A percentile compares a stretch with the other conserved stretches of the same genome.
Evolutionary conservation across 2,113 vertebrate genomes (phyloP).

Genomic region (Aramus guarauna): DNA sequence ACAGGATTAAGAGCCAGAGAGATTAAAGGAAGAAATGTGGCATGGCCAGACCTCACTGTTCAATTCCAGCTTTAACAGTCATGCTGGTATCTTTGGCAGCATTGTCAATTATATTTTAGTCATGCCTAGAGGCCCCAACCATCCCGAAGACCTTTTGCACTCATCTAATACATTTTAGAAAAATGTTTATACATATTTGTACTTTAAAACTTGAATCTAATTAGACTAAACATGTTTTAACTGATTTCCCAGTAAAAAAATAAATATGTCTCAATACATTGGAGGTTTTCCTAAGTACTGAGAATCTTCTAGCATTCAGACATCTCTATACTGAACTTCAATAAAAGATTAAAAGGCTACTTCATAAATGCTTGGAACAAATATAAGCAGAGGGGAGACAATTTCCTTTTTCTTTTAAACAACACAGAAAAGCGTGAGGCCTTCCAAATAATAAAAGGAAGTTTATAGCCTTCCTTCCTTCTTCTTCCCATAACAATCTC

Average conservation of each 20-base stretch:
- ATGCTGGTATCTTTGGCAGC: neutral
- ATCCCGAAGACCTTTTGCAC: neutral
- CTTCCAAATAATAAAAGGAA: conserved; percentile 53
- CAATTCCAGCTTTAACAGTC: neutral
- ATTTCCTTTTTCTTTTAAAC: conserved; percentile 69
- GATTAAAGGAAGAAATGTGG: neutral
- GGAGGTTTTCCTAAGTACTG: neutral
- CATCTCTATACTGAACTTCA: conserved; percentile 10
- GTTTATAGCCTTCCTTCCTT: neutral
- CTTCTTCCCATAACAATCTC: conserved; percentile 16
- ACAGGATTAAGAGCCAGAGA: neutral
- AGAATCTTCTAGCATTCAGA: conserved; percentile 34
- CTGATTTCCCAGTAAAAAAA: conserved; percentile 52
- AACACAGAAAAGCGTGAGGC: neutral
- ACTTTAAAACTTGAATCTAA: neutral
- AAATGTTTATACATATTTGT: conserved; percentile 2
- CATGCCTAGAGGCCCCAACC: neutral
- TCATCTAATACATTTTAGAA: neutral
- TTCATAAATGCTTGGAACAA: conserved; percentile 60
- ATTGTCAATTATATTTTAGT: neutral
- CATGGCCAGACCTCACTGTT: neutral
- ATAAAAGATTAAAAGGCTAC: conserved; percentile 59
- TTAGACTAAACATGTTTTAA: conserved; percentile 31
- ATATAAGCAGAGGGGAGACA: conserved; percentile 55
- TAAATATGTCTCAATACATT: conserved; percentile 6